Percentiles rank a stretch among this genome's conserved stretches.
Evolutionary conservation across 1,140 invertebrate species (phyloP).

Genomic region (Chironomus tepperi): DNA sequence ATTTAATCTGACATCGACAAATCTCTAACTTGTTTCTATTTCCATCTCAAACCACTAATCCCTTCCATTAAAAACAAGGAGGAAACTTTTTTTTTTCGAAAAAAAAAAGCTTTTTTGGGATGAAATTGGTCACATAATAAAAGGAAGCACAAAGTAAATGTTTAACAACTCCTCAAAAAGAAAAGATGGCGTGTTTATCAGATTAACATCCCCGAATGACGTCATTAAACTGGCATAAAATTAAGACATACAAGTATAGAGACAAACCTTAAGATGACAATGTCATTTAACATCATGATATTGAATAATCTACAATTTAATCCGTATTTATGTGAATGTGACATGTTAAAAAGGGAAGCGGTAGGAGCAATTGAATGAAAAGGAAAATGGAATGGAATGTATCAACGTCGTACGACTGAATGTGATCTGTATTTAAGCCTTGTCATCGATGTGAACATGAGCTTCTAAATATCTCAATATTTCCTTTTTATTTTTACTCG

Average conservation of each 20-base stretch:
- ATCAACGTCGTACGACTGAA: neutral
- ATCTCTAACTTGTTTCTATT: no score
- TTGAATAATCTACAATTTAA: conserved; percentile 15
- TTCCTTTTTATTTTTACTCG: neutral
- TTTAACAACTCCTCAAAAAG: no score
- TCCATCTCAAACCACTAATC: no score
- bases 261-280: neutral
- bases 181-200: no score
- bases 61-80: no score
- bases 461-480: conserved; percentile 8
- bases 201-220: neutral
- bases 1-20: no score
- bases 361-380: neutral
- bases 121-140: no score
- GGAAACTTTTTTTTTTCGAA: no score
- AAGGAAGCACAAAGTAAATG: no score
- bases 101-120: no score
- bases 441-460: conserved; percentile 16
- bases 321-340: conserved; percentile 7
- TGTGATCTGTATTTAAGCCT: conserved; percentile 6
- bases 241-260: neutral
- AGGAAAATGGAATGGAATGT: neutral
- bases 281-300: conserved; percentile 13
- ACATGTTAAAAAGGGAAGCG: neutral
- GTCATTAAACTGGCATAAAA: neutral